phyloP scores from a whole-genome alignment of 2,797 vertebrate genomes.

The Oreochromis mossambicus region DNA sequence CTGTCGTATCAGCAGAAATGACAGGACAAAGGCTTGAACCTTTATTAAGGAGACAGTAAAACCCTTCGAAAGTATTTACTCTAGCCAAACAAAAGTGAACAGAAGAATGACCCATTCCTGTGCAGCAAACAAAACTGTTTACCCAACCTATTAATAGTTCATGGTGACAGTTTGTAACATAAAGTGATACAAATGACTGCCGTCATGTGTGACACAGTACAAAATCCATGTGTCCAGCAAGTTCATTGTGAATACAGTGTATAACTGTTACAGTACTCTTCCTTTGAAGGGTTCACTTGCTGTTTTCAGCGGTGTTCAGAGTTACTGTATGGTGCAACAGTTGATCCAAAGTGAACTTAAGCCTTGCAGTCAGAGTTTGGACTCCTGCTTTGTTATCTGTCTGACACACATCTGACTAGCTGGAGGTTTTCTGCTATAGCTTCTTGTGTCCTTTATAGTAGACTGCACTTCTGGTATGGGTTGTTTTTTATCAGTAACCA shows the following conservation, averaged over 20 bases:
- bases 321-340: not conserved
- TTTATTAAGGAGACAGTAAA: not conserved
- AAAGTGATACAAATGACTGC: not conserved
- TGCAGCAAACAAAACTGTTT: not conserved
- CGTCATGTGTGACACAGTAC: not conserved
- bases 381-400: not conserved
- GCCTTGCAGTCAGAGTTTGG: slow-evolving; percentile 8
- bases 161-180: not conserved
- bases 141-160: not conserved
- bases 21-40: not conserved
- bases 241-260: not conserved
- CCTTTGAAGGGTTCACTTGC: not conserved
- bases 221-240: no score
- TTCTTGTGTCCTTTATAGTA: slow-evolving; percentile 1
- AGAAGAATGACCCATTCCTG: not conserved
- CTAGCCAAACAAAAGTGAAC: not conserved
- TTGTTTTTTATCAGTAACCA: slow-evolving; percentile 17
- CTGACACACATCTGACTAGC: not conserved
- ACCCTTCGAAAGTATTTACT: not conserved
- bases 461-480: not conserved
- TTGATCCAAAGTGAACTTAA: not conserved
- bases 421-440: not conserved
- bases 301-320: not conserved
- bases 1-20: not conserved
- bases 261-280: not conserved